Evolutionary conservation across 2,888 invertebrate genomes (phyloP).

Genomic region (Dicyrtomina minuta): DNA sequence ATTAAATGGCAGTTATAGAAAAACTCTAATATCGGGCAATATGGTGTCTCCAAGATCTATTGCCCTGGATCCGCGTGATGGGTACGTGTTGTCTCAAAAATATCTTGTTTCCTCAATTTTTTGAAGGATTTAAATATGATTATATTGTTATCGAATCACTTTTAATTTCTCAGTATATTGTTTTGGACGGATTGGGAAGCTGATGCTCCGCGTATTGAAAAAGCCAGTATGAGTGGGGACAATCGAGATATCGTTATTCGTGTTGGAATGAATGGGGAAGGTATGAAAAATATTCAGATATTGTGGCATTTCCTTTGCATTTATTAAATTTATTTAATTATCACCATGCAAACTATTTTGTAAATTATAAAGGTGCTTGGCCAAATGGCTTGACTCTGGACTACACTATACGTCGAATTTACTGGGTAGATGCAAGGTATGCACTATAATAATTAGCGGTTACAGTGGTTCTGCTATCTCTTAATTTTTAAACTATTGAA

Average conservation of each 20-base stretch:
- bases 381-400: slow-evolving; percentile 82
- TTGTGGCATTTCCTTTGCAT: background rate
- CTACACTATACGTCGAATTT: slow-evolving; percentile 70
- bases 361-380: slow-evolving; percentile 67
- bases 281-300: slow-evolving; percentile 13
- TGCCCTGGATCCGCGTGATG: slow-evolving; percentile 74
- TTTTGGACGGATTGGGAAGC: slow-evolving; percentile 91
- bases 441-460: slow-evolving; percentile 8
- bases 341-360: background rate
- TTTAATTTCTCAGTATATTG: slow-evolving; percentile 60
- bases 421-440: slow-evolving; percentile 80
- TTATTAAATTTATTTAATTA: slow-evolving; percentile 1
- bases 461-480: background rate
- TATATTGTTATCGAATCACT: too few relatives aligned
- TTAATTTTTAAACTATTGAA: background rate
- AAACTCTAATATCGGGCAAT: slow-evolving; percentile 75
- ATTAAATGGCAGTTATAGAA: slow-evolving; percentile 71
- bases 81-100: slow-evolving; percentile 58
- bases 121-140: too few relatives aligned
- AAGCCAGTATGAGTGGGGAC: slow-evolving; percentile 76
- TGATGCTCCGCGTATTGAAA: slow-evolving; percentile 75
- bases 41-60: slow-evolving; percentile 84
- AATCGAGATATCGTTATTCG: slow-evolving; percentile 64
- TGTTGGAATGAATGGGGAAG: slow-evolving; percentile 61
- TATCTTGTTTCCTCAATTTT: background rate